These are phyloP conservation scores for Caenorhabditis tropicalis DNA, from an alignment of 1,140 invertebrate genomes.

Conservation along the genomic window DNA sequence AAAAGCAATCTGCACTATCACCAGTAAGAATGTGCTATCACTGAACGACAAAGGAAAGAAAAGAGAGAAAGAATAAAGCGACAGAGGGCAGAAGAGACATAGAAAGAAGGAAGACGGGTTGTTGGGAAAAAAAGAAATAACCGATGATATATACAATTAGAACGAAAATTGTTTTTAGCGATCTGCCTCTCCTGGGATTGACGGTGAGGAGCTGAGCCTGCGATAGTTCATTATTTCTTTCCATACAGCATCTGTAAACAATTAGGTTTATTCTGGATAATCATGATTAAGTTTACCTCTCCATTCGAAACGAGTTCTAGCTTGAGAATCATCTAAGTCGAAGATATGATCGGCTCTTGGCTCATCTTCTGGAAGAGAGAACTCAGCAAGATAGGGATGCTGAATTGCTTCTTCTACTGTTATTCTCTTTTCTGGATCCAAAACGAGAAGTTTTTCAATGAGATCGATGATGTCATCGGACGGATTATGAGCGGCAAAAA, in stretches of 20 bases:
- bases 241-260: slow-evolving; percentile 50
- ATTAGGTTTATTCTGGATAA: not conserved
- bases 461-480: slow-evolving; percentile 92
- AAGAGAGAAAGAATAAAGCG: not conserved
- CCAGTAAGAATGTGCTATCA: slow-evolving; percentile 36
- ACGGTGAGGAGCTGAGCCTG: not conserved
- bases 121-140: not conserved
- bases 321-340: not conserved
- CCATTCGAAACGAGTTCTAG: slow-evolving; percentile 6
- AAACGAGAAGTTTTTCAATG: slow-evolving; percentile 89
- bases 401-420: slow-evolving; percentile 66
- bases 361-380: slow-evolving; percentile 31
- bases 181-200: slow-evolving; percentile 28
- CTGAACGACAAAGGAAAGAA: slow-evolving; percentile 19
- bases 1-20: slow-evolving; percentile 10
- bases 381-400: slow-evolving; percentile 59
- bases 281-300: not conserved
- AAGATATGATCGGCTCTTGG: slow-evolving; percentile 34
- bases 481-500: slow-evolving; percentile 81
- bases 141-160: slow-evolving; percentile 27
- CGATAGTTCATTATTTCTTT: slow-evolving; percentile 37
- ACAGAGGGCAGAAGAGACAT: slow-evolving; percentile 18
- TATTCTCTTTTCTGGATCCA: slow-evolving; percentile 86
- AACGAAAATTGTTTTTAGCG: not conserved
- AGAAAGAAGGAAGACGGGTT: not conserved